Evolutionary conservation across 2,888 invertebrate species (phyloP), one percentile per base, ranked within the genome.

Genomic region (Heliconius ethilla): DNA sequence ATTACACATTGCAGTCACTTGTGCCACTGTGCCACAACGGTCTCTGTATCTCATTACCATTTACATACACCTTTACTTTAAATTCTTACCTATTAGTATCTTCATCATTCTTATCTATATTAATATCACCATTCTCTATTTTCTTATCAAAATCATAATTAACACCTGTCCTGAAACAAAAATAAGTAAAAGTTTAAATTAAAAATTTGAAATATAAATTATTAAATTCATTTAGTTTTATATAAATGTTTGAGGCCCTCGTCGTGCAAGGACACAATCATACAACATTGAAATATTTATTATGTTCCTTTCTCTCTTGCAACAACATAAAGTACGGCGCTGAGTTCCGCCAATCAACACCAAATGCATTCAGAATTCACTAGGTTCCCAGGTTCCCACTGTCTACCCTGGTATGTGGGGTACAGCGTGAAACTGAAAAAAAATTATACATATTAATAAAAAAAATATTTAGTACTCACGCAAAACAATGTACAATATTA

Each of bases 401-500:
- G 9, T 22, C 55, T n/a, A 22, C 3, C 10, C 0, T 55, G 1
- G 22, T 22, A 22, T 55, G 1, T 2, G 9, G 22, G 3, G 22
- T 55, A 55, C 18, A n/a, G 22, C 1, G 3, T 55, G 55, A 18
- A 9, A 9, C 55, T 55, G 22, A 55, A 45, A 45, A 55, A 59
- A 59, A 59, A 7, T 7, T n/a, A 25, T 25, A 25, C 25, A 62
- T 62, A 25, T 62, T 11, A 10, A 62, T 25, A 27, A 13, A 62
- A 25, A 13, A 25, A 15, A 62, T 62, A 4, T 59, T 10, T 22
- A 55, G 6, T 1, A 80, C 86, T 85, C 76, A 90, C 89, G 87
- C 84, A 9, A 82, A 81, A 81, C 84, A 87, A 74, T 91, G 91
- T 0, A 65, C 59, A 0, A 76, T 75, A 25, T 86, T 86, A 37